Evolutionary conservation across 2,888 invertebrate species (phyloP), one percentile per base, ranked within the genome.

Genomic region (Sepioteuthis lessoniana): DNA sequence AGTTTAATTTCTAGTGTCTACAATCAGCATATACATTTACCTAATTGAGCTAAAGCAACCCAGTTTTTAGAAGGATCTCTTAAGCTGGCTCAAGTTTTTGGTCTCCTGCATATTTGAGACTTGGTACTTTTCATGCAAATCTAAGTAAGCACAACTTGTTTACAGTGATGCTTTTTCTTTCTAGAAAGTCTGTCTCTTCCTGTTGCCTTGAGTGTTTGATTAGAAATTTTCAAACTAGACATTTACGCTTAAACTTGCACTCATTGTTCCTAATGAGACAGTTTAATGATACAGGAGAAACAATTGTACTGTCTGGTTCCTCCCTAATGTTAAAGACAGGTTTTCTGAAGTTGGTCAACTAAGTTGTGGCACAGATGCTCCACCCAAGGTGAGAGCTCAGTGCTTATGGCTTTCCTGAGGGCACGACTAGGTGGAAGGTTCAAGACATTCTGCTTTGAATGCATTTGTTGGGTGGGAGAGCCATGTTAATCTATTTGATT

Each of bases 241-340:
- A 76, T 76, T 76, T 76, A 76, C 76, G 76, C n/a, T 10, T 76
- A 76, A 76, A n/a, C 16, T 31, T 16, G 16, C 31, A 76, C 76
- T 76, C n/a, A 76, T 76, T 76, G 76, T 76, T 76, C n/a, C 76
- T 76, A 76, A 76, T 76, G 76, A 76, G 76, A 76, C 76, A 16
- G 31, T 31, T 19, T 76, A 76, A 76, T 76, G 76, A 76, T 76
- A 76, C n/a, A n/a, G 8, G 1, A 76, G 76, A 76, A 76, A 76
- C n/a, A 13, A 76, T 76, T 31, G 31, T 8, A 76, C 76, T 76
- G 76, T 76, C 76, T 76, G 76, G 76, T 76, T n/a, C 76, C 76
- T 76, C 76, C 76, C 76, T 76, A n/a, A 76, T 76, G 76, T 76
- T 76, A 76, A 76, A 76, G 76, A n/a, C 76, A 76, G 76, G 76